phyloP scores from a whole-genome alignment of 1,140 invertebrate species.

The Neuroterus valhalla region DNA sequence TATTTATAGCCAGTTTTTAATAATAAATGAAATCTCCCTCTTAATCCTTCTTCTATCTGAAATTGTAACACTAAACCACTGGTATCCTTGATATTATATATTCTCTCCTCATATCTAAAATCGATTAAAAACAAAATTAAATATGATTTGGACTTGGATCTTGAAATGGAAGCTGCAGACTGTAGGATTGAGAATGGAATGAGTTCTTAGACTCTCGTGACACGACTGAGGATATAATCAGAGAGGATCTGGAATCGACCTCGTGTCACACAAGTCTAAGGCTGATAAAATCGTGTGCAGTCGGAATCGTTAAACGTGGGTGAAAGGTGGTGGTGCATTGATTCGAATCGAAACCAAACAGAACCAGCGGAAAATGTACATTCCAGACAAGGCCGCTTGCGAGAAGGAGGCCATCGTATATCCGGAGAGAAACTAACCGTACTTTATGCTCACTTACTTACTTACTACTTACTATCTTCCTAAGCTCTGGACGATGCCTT shows the following conservation, averaged over 20 bases:
- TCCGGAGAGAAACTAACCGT: constrained; percentile 73
- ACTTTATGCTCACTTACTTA: constrained; percentile 53
- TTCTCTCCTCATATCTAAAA: no score
- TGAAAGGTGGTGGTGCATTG: constrained; percentile 43
- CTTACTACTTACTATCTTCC: no score
- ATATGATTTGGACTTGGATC: no score
- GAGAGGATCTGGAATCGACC: not conserved
- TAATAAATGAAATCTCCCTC: no score
- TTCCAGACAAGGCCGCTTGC: constrained; percentile 70
- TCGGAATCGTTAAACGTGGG: constrained; percentile 33
- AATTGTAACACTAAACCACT: no score
- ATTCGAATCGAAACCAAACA: constrained; percentile 50
- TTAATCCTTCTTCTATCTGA: no score
- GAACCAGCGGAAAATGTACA: constrained; percentile 67
- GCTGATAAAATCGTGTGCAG: constrained; percentile 16
- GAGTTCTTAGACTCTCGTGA: not conserved
- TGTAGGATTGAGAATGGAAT: not conserved
- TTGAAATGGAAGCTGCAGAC: no score
- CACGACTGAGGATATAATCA: not conserved
- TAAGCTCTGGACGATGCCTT: constrained; percentile 52
- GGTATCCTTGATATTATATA: no score
- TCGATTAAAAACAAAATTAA: no score
- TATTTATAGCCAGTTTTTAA: no score
- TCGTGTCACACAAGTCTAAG: not conserved
- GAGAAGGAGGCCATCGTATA: constrained; percentile 70